Evolutionary conservation across 2,797 vertebrate genomes (phyloP).

Genomic region (Pseudomugil gertrudae): DNA sequence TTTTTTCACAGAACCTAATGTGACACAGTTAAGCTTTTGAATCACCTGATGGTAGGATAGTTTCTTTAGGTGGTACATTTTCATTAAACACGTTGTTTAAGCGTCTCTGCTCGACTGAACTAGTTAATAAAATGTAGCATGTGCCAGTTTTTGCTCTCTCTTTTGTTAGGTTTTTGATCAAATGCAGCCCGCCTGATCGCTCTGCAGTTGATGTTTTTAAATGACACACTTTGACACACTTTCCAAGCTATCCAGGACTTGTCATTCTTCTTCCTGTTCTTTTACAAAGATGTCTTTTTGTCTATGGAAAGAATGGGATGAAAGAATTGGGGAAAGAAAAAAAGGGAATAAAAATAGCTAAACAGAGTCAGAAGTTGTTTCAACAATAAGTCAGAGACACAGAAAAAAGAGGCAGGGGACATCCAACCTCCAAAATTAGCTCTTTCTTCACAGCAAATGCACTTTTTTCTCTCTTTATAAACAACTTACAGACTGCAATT

Average conservation of each 20-base stretch:
- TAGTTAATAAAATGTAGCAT: slow-evolving; percentile 38
- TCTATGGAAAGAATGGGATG: slow-evolving; percentile 65
- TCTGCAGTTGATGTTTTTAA: slow-evolving; percentile 61
- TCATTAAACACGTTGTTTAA: slow-evolving; percentile 12
- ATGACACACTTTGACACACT: slow-evolving; percentile 65
- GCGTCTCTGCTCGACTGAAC: background rate
- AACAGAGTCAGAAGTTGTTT: slow-evolving; percentile 61
- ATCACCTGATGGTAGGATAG: background rate
- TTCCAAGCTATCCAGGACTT: slow-evolving; percentile 67
- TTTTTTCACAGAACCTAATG: background rate
- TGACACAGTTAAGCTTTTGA: background rate
- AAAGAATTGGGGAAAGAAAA: slow-evolving; percentile 56
- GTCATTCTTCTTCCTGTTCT: slow-evolving; percentile 57
- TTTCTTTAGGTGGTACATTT: background rate
- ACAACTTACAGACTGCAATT: slow-evolving; percentile 23
- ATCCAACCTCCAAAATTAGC: slow-evolving; percentile 60
- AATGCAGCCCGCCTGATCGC: slow-evolving; percentile 43
- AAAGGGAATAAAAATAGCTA: slow-evolving; percentile 76
- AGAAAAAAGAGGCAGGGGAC: slow-evolving; percentile 50
- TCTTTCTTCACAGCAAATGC: slow-evolving; percentile 14
- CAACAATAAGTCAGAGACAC: slow-evolving; percentile 62
- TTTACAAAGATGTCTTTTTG: slow-evolving; percentile 71
- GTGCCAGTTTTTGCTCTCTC: slow-evolving; percentile 13
- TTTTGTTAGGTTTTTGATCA: slow-evolving; percentile 38
- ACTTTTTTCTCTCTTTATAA: slow-evolving; percentile 3